Base-by-base conservation (phyloP, 1,140 invertebrate genomes). In the Scaptomyza graminum region DNA sequence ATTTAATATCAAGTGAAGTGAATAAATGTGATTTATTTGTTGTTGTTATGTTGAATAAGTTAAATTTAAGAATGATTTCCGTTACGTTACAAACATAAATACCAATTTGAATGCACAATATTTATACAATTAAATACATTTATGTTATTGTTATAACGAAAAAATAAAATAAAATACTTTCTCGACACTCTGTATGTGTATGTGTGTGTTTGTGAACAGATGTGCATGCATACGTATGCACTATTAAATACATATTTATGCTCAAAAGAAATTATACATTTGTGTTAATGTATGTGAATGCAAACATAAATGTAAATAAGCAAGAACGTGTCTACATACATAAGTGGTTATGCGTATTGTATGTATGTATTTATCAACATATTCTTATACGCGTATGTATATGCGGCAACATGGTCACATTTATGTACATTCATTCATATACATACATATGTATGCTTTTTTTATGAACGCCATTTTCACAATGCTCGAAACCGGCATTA, bases 391-490 rank as follows among this genome's bases (percentile, higher is more conserved):
- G 67, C 52, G 61, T 64, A 70, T 70, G 61, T 64, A 70, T 70
- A 56, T 70, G 67, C 67, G 65, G 44, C 65, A 28, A 41, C 49
- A 46, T 51, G 65, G 12, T 47, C 18, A 54, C 18, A 39, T 7
- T 3, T 31, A 37, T 22, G 16, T 13, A 13, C 22, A 50, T 50
- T 28, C 18, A 18, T 55, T 25, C 13, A 12, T 50, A 61, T 62
- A 66, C 9, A 52, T 22, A 54, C n/a, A 11, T 59, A 62, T 44
- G 37, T 41, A 41, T 5, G 37, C 37, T 41, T 50, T 69, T 73
- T 73, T 73, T 73, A 73, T 73, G 64, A 73, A 68, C 68, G 65
- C 70, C 70, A 73, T 62, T 73, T 73, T 66, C 66, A 73, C 70
- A 68, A 68, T 69, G 62, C 62, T 73, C 62, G 46, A 5, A 7